A percentile compares a stretch with the other conserved stretches of the same genome.
Evolutionary conservation across 1,140 invertebrate genomes (phyloP).

Genomic region (Caligus rogercresseyi): DNA sequence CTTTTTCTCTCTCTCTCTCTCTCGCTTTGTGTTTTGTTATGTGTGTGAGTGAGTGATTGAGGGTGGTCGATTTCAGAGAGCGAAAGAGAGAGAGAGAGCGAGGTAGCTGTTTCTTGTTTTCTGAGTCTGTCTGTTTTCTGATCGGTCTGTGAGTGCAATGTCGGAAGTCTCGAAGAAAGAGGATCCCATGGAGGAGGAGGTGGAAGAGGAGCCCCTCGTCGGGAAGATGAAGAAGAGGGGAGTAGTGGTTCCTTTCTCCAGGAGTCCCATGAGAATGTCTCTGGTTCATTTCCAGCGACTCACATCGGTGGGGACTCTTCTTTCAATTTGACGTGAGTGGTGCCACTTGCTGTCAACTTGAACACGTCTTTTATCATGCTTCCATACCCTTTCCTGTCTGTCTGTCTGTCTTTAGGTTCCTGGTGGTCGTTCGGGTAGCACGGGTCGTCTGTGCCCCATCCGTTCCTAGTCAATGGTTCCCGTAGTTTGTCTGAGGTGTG

Average conservation of each 20-base stretch:
- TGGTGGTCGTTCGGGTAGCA: slow-evolving; percentile 21
- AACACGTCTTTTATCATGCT: neutral
- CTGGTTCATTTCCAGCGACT: neutral
- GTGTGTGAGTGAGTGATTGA: too few species aligned
- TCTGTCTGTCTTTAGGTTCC: neutral
- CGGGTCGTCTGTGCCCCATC: slow-evolving; percentile 9
- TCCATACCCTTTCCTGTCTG: neutral
- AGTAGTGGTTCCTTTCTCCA: too few species aligned
- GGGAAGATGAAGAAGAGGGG: neutral
- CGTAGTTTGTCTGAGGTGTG: neutral
- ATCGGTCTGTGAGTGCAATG: too few species aligned
- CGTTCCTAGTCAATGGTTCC: slow-evolving; percentile 4
- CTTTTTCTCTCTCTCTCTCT: too few species aligned
- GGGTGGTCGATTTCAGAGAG: too few species aligned
- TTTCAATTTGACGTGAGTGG: neutral
- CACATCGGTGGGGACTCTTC: neutral
- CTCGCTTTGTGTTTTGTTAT: too few species aligned
- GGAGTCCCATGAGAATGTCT: neutral
- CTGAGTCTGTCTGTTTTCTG: too few species aligned
- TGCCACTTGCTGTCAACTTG: neutral
- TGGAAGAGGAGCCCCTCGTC: neutral
- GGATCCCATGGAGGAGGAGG: neutral
- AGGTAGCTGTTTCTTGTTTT: too few species aligned
- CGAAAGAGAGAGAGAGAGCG: too few species aligned
- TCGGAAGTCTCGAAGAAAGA: too few species aligned